Conservation (phyloP, 2,888 invertebrate genomes). For the Drosophila nr. fundita region DNA sequence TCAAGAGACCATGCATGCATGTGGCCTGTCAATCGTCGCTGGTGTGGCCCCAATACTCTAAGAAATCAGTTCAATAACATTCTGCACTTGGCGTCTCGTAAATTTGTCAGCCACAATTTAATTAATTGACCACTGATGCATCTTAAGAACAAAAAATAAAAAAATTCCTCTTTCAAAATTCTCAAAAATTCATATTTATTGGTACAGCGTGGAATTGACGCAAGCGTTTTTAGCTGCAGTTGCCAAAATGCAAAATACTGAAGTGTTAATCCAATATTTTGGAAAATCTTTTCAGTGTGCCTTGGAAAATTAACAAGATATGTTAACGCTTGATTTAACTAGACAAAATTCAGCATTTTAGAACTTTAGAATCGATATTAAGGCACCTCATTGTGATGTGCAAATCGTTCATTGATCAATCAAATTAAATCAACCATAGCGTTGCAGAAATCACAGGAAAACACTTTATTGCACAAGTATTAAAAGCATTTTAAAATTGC, state of each 20-base stretch:
- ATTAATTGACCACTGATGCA: conserved; percentile 73
- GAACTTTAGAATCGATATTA: neutral
- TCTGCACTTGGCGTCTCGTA: conserved; percentile 69
- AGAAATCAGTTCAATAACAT: conserved; percentile 81
- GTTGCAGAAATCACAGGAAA: conserved; percentile 23
- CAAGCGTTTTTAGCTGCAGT: conserved; percentile 36
- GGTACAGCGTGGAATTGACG: conserved; percentile 44
- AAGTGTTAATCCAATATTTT: conserved; percentile 19
- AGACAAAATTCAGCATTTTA: conserved; percentile 21
- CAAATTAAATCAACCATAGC: conserved; percentile 10
- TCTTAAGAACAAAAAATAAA: conserved; percentile 19
- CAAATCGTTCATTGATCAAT: conserved; percentile 6
- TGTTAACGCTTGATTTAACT: conserved; percentile 16
- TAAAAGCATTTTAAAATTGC: conserved; percentile 51
- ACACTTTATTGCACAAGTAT: conserved; percentile 41
- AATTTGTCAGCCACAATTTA: conserved; percentile 73
- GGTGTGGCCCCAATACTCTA: conserved; percentile 67
- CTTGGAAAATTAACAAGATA: conserved; percentile 16
- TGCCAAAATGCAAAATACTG: conserved; percentile 16
- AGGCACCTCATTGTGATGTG: conserved; percentile 2
- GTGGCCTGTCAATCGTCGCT: conserved; percentile 68
- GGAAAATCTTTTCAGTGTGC: conserved; percentile 23
- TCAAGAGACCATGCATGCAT: conserved; percentile 28
- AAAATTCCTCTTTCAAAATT: conserved; percentile 37
- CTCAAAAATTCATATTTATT: conserved; percentile 27